Base-by-base conservation (phyloP, 2,888 invertebrate genomes). In the Poecilobothrus nobilitatus region DNA sequence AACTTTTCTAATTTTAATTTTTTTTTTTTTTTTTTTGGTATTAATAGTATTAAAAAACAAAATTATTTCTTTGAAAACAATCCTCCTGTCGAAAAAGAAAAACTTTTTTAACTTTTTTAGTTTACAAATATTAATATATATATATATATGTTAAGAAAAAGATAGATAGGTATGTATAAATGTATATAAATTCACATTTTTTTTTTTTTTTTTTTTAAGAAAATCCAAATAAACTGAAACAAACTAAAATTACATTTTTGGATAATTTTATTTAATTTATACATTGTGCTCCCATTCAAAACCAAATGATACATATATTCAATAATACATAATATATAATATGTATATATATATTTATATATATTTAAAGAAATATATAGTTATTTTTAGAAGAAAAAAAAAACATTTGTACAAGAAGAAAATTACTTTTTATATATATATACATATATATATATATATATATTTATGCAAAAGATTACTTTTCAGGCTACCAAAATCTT, bases 201-300 rank as follows among this genome's bases (percentile, higher is more conserved):
- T 27, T 27, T 27, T 27, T 27, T 27, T 27, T 5, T 27, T 27
- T 4, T 2, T 5, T 27, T 27, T 2, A 27, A 27, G 27, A 27
- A 27, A 27, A 27, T 37, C 53, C 15, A 53, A 18, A 53, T 18
- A 18, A 53, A 18, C 5, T 53, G 15, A 53, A 53, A n/a, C 6
- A 53, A 18, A 53, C 15, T 53, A n/a, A 53, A 18, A 53, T 53
- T 53, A 53, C 53, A 53, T 53, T 53, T 41, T 53, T 53, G 53
- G 53, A 53, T 53, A 53, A 53, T 12, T 53, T 53, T 53, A 53
- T 53, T 53, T n/a, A 53, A 53, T n/a, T 53, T 53, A 53, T 53
- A 18, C 53, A 53, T 53, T 53, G 7, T 53, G 5, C 18, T 53
- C 1, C 53, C 53, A 18, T 18, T 53, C 18, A 18, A 53, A 53